A percentile compares a stretch with the other conserved stretches of the same genome.
Evolutionary conservation across 2,797 vertebrate genomes (phyloP).

Genomic region (Karalla daura): DNA sequence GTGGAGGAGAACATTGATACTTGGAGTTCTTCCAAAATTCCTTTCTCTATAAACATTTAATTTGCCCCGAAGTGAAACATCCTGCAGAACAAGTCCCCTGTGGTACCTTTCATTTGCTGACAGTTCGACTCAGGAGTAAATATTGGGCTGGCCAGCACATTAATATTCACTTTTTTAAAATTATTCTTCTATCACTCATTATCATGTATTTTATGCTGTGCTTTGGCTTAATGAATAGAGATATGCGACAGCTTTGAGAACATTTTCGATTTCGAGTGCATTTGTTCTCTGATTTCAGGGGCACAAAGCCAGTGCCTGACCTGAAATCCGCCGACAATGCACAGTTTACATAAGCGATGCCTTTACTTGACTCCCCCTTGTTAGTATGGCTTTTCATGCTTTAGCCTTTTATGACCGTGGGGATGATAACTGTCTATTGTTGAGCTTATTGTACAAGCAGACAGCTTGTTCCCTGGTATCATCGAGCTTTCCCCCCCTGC

Average conservation of each 20-base stretch:
- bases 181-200: no score
- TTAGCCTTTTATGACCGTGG: slow-evolving; percentile 20
- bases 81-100: no score
- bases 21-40: slow-evolving; percentile 36
- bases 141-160: no score
- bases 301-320: slow-evolving; percentile 35
- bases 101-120: no score
- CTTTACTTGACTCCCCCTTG: slow-evolving; percentile 6
- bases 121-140: no score
- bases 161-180: no score
- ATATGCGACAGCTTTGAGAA: no score
- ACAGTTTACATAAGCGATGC: slow-evolving; percentile 41
- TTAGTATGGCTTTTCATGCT: slow-evolving; percentile 19
- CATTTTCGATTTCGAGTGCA: neutral
- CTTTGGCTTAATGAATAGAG: no score
- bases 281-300: slow-evolving; percentile 27
- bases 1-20: slow-evolving; percentile 14
- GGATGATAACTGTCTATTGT: slow-evolving; percentile 37
- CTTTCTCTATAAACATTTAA: slow-evolving; percentile 32
- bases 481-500: slow-evolving; percentile 2
- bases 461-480: neutral
- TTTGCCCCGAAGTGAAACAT: slow-evolving; percentile 7
- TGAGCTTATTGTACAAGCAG: slow-evolving; percentile 14
- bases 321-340: slow-evolving; percentile 39
- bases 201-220: no score